phyloP scores from a whole-genome alignment of 2,113 vertebrate species.

The Limnothrissa miodon region DNA sequence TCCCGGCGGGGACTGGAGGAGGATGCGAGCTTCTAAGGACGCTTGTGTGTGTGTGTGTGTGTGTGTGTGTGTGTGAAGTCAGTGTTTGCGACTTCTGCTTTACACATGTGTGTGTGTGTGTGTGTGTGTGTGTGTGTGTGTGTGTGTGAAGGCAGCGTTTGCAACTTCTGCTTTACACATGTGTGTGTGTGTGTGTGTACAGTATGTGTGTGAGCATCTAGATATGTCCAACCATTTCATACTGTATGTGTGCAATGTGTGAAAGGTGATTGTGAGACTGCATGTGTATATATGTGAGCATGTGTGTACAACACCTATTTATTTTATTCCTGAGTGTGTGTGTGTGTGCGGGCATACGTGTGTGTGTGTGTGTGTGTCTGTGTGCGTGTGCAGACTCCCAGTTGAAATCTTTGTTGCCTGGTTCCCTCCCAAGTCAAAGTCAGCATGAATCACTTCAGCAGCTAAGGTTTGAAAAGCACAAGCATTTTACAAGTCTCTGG shows the following conservation, averaged over 20 bases:
- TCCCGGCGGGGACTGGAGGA: slow-evolving; percentile 65
- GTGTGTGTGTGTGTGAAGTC: neutral
- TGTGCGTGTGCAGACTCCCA: neutral
- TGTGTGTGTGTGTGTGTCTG: neutral
- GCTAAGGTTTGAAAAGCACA: neutral
- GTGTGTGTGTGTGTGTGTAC: neutral
- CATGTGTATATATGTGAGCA: neutral
- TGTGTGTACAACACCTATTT: neutral
- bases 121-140: neutral
- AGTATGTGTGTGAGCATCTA: neutral
- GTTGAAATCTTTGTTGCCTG: neutral
- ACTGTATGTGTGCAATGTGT: neutral
- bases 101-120: slow-evolving; percentile 24
- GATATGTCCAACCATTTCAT: too few species aligned
- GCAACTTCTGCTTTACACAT: too few species aligned
- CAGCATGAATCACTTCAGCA: neutral
- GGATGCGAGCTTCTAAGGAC: slow-evolving; percentile 50
- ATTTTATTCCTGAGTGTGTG: neutral
- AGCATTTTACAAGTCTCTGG: neutral
- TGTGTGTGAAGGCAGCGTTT: too few species aligned
- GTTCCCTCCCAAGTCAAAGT: neutral
- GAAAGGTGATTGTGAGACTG: neutral
- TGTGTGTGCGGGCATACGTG: neutral
- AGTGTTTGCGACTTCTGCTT: too few species aligned
- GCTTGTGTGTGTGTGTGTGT: slow-evolving; percentile 16